Conservation (phyloP, 2,797 vertebrate species). For the Mormyrops boulengeri region DNA sequence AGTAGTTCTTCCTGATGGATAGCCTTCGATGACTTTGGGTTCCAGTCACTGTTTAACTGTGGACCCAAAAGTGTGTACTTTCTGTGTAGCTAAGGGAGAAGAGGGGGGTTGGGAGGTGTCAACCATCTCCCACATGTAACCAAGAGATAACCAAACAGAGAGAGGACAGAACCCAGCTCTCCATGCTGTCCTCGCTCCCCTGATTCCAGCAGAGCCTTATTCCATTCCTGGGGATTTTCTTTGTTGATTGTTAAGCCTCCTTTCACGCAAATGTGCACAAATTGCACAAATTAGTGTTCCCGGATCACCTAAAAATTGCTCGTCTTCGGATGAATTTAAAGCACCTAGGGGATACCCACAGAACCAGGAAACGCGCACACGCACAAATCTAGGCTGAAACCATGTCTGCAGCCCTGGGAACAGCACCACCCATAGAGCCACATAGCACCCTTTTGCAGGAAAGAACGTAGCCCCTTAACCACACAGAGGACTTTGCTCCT, state of each 20-base stretch:
- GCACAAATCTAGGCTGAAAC: background rate
- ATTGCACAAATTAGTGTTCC: constrained; percentile 5
- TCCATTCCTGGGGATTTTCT: background rate
- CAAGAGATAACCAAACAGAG: background rate
- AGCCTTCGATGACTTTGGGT: background rate
- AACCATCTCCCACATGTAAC: background rate
- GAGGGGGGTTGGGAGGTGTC: background rate
- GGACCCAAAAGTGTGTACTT: background rate
- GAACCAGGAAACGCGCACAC: background rate
- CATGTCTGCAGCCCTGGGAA: background rate
- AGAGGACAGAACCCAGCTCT: background rate
- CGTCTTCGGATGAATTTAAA: background rate
- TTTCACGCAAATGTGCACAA: background rate
- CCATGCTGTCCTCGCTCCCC: background rate
- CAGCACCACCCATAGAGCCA: background rate
- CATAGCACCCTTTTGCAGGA: background rate
- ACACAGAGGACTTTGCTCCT: background rate
- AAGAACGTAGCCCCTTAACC: background rate
- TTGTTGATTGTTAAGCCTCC: background rate
- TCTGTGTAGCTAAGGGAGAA: background rate
- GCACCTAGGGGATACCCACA: background rate
- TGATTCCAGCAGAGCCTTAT: background rate
- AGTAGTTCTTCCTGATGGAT: background rate
- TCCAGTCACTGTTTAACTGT: background rate
- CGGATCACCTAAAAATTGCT: background rate